Evolutionary conservation across 2,888 invertebrate species (phyloP).

Genomic region (Agrochola lota): DNA sequence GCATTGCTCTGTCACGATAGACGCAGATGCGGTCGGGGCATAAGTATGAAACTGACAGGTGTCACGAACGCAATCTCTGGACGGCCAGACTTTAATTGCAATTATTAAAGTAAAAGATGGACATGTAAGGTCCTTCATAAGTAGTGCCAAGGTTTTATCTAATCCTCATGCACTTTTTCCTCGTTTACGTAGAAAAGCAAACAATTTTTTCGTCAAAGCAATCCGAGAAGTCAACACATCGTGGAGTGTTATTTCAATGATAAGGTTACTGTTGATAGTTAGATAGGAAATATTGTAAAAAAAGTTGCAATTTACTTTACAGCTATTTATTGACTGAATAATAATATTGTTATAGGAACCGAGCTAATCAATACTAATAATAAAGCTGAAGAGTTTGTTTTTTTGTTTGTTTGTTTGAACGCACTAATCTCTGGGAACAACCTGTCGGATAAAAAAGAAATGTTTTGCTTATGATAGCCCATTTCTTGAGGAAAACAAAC

Average conservation of each 20-base stretch:
- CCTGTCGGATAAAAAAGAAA: too few relatives aligned
- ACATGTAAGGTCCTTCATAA: neutral
- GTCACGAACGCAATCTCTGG: too few relatives aligned
- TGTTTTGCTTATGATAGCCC: too few relatives aligned
- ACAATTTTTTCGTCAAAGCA: neutral
- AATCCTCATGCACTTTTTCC: neutral
- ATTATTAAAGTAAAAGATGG: neutral
- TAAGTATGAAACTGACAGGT: too few relatives aligned
- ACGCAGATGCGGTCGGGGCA: too few relatives aligned
- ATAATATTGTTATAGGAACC: neutral
- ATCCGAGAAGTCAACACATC: neutral
- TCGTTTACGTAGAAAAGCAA: neutral
- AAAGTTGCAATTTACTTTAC: neutral
- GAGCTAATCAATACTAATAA: neutral
- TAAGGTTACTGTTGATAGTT: constrained; percentile 3
- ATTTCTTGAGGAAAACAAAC: too few relatives aligned
- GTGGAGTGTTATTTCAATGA: neutral
- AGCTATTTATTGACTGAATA: too few relatives aligned
- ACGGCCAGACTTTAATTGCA: too few relatives aligned
- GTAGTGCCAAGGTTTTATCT: neutral
- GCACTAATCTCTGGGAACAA: too few relatives aligned
- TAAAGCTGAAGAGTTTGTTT: neutral
- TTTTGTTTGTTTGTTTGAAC: too few relatives aligned
- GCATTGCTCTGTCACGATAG: too few relatives aligned
- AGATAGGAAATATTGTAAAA: neutral